These are phyloP conservation scores for Psophia crepitans DNA, from an alignment of 2,113 vertebrate species.

Conservation along the genomic window DNA sequence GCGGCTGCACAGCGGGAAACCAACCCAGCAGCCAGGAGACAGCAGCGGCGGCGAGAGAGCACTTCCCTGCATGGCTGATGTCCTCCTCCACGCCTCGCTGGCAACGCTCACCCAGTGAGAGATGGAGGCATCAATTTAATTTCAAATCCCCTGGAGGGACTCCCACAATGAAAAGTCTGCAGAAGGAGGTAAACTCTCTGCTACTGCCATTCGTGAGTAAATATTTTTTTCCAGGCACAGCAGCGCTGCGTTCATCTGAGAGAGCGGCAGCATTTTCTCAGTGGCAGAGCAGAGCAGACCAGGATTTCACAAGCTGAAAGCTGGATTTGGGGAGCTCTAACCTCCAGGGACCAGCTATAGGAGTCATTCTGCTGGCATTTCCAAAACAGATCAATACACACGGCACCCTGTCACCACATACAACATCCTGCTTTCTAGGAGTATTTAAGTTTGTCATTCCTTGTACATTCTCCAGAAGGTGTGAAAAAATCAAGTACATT, in stretches of 20 bases:
- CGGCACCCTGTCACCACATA: neutral
- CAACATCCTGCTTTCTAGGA: neutral
- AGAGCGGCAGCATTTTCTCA: neutral
- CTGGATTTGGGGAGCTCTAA: neutral
- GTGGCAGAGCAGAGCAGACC: neutral
- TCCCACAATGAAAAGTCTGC: neutral
- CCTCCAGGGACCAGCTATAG: neutral
- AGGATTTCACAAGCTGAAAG: neutral
- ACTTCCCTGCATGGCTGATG: neutral
- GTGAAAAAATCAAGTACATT: neutral
- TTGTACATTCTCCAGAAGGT: neutral
- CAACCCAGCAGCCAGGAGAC: neutral
- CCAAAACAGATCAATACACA: neutral
- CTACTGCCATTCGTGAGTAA: neutral
- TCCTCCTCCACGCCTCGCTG: neutral
- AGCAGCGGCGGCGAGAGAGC: neutral
- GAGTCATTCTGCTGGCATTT: neutral
- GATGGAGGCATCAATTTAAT: neutral
- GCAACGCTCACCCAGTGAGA: neutral
- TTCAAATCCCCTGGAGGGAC: neutral
- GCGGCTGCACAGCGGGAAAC: fast-evolving
- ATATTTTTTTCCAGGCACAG: neutral
- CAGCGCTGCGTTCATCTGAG: neutral
- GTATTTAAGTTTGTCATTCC: neutral
- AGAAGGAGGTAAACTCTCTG: neutral